A percentile compares a stretch with the other conserved stretches of the same genome.
These are phyloP conservation scores for Aplochiton taeniatus DNA, from an alignment of 2,797 vertebrate genomes.

Conservation along the genomic window DNA sequence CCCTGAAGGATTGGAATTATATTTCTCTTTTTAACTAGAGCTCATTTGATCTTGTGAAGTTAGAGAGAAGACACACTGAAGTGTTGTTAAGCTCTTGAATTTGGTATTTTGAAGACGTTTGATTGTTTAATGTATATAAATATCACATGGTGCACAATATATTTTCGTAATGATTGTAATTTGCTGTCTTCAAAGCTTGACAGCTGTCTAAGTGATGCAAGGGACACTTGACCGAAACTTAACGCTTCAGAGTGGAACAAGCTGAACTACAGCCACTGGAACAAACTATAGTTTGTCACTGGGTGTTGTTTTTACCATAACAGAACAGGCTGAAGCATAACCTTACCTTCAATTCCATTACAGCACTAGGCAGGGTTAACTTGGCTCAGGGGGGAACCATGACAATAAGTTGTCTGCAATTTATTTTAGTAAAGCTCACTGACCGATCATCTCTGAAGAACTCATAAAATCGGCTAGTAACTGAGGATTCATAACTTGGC, in stretches of 20 bases:
- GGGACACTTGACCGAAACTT: conserved; percentile 36
- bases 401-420: too few relatives aligned
- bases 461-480: too few relatives aligned
- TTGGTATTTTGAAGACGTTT: conserved; percentile 15
- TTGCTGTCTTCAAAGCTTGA: conserved; percentile 12
- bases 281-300: conserved; percentile 35
- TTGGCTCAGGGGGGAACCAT: too few relatives aligned
- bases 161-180: conserved; percentile 9
- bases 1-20: conserved; percentile 37
- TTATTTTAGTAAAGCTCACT: too few relatives aligned
- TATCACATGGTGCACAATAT: conserved; percentile 17
- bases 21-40: not conserved
- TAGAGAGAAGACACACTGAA: conserved; percentile 16
- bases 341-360: not conserved
- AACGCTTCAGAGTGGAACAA: conserved; percentile 25
- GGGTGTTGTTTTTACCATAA: not conserved
- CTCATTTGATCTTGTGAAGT: conserved; percentile 39
- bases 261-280: conserved; percentile 37
- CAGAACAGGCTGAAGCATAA: not conserved
- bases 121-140: conserved; percentile 45
- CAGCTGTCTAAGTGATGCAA: not conserved
- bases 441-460: too few relatives aligned
- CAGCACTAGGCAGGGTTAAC: too few relatives aligned
- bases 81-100: conserved; percentile 27
- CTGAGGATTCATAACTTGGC: too few relatives aligned